Conservation (phyloP, 2,888 invertebrate genomes). For the Lasioglossum villosulum region DNA sequence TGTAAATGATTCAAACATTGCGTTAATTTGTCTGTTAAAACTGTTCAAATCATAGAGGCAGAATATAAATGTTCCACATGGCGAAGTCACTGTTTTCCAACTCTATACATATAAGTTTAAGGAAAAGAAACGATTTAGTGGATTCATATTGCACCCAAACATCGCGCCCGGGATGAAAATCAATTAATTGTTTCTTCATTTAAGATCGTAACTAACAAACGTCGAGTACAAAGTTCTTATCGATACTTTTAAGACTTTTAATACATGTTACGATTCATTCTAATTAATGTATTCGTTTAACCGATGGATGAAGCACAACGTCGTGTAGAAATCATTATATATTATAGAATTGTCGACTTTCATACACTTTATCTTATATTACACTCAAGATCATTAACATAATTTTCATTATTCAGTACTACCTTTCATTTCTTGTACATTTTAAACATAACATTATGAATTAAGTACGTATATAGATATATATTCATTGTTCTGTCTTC, state of each 20-base stretch:
- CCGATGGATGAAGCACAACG: not conserved
- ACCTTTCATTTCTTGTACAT: conserved; percentile 30
- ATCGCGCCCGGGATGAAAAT: not conserved
- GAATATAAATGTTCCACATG: conserved; percentile 16
- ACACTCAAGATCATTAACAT: conserved; percentile 31
- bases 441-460: conserved; percentile 16
- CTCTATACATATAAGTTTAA: not conserved
- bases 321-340: not conserved
- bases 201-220: conserved; percentile 12
- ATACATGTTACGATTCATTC: conserved; percentile 1
- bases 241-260: conserved; percentile 18
- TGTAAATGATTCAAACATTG: conserved; percentile 27
- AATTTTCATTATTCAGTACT: conserved; percentile 21
- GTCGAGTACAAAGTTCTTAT: conserved; percentile 26
- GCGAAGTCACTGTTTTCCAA: not conserved
- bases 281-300: not conserved
- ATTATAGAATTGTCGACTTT: conserved; percentile 25
- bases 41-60: conserved; percentile 17
- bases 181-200: not conserved
- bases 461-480: not conserved
- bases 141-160: not conserved
- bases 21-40: conserved; percentile 31
- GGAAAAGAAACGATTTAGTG: not conserved
- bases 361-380: conserved; percentile 26
- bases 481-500: conserved; percentile 19